Base-by-base conservation (phyloP, 2,888 invertebrate genomes). In the Hypolimnas misippus region DNA sequence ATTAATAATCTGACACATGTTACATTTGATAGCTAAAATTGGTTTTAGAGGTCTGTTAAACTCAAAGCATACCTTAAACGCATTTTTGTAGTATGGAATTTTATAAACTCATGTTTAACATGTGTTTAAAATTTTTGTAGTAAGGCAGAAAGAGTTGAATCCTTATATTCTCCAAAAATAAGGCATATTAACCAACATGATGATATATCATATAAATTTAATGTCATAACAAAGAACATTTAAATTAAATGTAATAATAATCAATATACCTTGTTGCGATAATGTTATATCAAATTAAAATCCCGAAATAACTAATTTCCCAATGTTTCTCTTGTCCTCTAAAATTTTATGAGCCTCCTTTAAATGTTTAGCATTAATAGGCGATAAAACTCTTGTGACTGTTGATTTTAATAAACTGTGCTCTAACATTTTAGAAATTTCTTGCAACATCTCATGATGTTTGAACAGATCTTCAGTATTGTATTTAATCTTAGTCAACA, bases 321-420 rank as follows among this genome's bases (percentile, higher is more conserved):
- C 91, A 68, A 86, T 73, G 74, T 84, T 77, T 65, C 65, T 75
- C 61, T 87, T 73, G 14, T 79, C 77, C 78, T 91, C 91, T 44
- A 91, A 69, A 3, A 87, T 65, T 65, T 66, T 83, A 62, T 91
- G 89, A 31, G 89, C 87, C 64, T 89, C 85, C 66, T 72, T 83
- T 44, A 91, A 73, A 70, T 86, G 89, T 0, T 73, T 81, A 33
- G 90, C 89, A 72, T 91, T 89, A 33, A 91, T 87, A 3, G 90
- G 91, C 6, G 83, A 74, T 54, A 90, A 25, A 0, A 83, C 81
- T 70, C 81, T 86, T 3, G 78, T 84, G 29, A 90, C 63, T n/a
- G 90, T 89, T 50, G 70, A 70, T 64, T 82, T 86, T 19, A 91
- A 64, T 62, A 75, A 76, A 2, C 86, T 86, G 12, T 73, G 75